These are phyloP conservation scores for Drosophila watanabei DNA, from an alignment of 1,140 invertebrate species.

Conservation along the genomic window DNA sequence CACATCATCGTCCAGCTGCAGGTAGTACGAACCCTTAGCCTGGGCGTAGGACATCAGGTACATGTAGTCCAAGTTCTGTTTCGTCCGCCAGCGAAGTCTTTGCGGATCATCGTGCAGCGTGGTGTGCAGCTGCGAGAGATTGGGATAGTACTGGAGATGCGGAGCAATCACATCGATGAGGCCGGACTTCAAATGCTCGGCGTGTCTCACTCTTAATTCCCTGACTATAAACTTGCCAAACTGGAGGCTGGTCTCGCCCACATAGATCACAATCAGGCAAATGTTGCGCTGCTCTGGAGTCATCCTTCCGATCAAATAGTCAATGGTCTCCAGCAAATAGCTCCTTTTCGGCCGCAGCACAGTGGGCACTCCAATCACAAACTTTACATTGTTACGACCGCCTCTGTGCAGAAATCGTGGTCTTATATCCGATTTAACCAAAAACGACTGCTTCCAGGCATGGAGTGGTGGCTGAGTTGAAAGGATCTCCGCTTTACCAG, in stretches of 20 bases:
- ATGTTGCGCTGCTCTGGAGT: background rate
- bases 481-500: too few species aligned
- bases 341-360: background rate
- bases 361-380: slow-evolving; percentile 54
- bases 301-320: slow-evolving; percentile 28
- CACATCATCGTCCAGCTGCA: slow-evolving; percentile 53
- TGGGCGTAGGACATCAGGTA: slow-evolving; percentile 52
- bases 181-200: slow-evolving; percentile 16
- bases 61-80: slow-evolving; percentile 52
- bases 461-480: too few species aligned
- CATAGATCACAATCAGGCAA: slow-evolving; percentile 44
- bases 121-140: background rate
- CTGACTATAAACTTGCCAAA: slow-evolving; percentile 25
- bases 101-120: slow-evolving; percentile 29
- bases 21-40: slow-evolving; percentile 39
- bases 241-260: slow-evolving; percentile 31
- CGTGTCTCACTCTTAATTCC: background rate
- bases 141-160: slow-evolving; percentile 42
- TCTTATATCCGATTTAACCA: background rate
- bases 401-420: slow-evolving; percentile 10
- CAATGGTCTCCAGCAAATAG: slow-evolving; percentile 29
- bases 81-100: slow-evolving; percentile 20
- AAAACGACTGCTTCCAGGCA: background rate
- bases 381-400: slow-evolving; percentile 16
- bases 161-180: slow-evolving; percentile 51